phyloP scores from a whole-genome alignment of 2,888 invertebrate genomes.

The Eurois occulta region DNA sequence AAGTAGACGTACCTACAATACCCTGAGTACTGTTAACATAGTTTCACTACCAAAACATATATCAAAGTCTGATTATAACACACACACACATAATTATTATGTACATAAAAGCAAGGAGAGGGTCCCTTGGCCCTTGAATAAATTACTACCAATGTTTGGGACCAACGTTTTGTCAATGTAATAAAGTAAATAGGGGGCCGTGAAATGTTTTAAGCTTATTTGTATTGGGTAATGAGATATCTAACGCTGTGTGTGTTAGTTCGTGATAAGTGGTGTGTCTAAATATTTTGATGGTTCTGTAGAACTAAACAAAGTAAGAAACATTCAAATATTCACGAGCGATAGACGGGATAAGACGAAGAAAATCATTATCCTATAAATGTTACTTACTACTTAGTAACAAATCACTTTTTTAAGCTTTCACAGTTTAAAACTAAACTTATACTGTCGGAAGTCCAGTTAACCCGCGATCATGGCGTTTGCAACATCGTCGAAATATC shows the following conservation, averaged over 20 bases:
- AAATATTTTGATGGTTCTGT: conserved; percentile 1
- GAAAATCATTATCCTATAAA: neutral
- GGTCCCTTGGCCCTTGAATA: conserved; percentile 56
- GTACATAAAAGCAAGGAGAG: conserved; percentile 52
- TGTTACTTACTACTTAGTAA: no score
- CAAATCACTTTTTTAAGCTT: no score
- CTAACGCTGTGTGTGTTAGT: conserved; percentile 30
- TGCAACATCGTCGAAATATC: no score
- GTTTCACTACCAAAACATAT: conserved; percentile 33
- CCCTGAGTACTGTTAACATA: conserved; percentile 17
- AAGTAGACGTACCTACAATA: conserved; percentile 22
- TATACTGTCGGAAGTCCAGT: no score
- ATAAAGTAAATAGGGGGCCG: conserved; percentile 61
- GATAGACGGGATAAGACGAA: neutral
- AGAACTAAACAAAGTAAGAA: neutral
- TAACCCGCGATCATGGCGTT: no score
- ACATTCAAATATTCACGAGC: neutral
- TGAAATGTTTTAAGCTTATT: conserved; percentile 58
- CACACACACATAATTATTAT: conserved; percentile 58
- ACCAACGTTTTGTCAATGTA: conserved; percentile 64
- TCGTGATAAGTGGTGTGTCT: conserved; percentile 11
- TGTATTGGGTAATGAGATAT: conserved; percentile 59
- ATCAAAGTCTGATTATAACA: conserved; percentile 57
- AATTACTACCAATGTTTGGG: conserved; percentile 60
- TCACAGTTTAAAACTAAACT: no score